These are phyloP conservation scores for Epinotia brunnichana DNA, from an alignment of 2,888 invertebrate species.

Conservation along the genomic window DNA sequence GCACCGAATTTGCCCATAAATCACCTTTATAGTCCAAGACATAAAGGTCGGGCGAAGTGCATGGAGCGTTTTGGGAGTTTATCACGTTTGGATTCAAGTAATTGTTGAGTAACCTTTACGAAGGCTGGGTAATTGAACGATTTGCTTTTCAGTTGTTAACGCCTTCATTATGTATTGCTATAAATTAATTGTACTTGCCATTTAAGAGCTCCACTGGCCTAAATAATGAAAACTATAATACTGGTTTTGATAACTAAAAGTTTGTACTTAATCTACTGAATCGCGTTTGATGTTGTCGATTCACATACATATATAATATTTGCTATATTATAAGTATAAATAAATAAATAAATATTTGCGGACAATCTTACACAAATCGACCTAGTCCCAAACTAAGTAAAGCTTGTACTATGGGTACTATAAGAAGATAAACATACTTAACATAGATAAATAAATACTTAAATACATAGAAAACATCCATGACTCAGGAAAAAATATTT, in stretches of 20 bases:
- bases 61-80: conserved; percentile 24
- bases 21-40: conserved; percentile 19
- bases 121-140: conserved; percentile 24
- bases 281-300: too few relatives aligned
- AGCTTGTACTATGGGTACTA: too few relatives aligned
- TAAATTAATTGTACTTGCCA: conserved; percentile 1
- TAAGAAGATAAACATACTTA: too few relatives aligned
- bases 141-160: conserved; percentile 18
- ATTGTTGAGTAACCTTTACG: conserved; percentile 35
- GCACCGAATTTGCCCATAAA: conserved; percentile 14
- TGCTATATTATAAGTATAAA: too few relatives aligned
- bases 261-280: too few relatives aligned
- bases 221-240: conserved; percentile 3
- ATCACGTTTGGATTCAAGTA: conserved; percentile 40
- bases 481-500: too few relatives aligned
- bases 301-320: too few relatives aligned
- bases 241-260: not conserved
- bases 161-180: conserved; percentile 6
- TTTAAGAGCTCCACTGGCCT: not conserved
- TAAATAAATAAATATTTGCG: too few relatives aligned
- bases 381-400: too few relatives aligned
- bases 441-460: too few relatives aligned
- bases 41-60: conserved; percentile 20
- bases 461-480: too few relatives aligned
- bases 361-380: too few relatives aligned